phyloP scores from a whole-genome alignment of 2,113 vertebrate genomes.

The Hassar affinis region DNA sequence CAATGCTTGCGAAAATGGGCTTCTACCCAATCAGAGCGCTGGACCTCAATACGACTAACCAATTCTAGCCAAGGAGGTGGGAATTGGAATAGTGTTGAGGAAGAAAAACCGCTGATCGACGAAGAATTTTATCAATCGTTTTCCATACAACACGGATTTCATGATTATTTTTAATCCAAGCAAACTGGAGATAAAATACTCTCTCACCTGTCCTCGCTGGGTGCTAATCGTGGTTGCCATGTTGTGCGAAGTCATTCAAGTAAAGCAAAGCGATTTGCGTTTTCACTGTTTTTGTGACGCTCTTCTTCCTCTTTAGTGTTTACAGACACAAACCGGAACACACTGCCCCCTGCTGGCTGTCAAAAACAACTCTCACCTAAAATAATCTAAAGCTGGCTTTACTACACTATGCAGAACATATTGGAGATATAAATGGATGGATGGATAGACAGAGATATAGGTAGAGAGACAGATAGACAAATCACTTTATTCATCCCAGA shows the following conservation, averaged over 20 bases:
- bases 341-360: not conserved
- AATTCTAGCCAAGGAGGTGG: not conserved
- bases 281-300: not conserved
- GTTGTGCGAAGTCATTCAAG: not conserved
- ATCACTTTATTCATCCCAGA: too few species aligned
- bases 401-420: too few species aligned
- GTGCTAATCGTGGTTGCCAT: constrained; percentile 73
- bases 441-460: too few species aligned
- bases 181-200: not conserved
- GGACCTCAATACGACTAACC: not conserved
- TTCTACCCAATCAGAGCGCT: not conserved
- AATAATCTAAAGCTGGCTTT: too few species aligned
- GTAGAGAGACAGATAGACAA: too few species aligned
- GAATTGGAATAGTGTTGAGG: not conserved
- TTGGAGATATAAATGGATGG: too few species aligned
- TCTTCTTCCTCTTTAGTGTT: constrained; percentile 15
- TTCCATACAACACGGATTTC: too few species aligned
- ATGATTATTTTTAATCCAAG: too few species aligned
- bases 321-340: not conserved
- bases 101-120: not conserved
- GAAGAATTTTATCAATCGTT: not conserved
- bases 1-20: not conserved
- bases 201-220: constrained; percentile 70
- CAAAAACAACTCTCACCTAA: too few species aligned
- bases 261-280: not conserved